Conservation (phyloP, 2,888 invertebrate species). For the Andrena fulva region DNA sequence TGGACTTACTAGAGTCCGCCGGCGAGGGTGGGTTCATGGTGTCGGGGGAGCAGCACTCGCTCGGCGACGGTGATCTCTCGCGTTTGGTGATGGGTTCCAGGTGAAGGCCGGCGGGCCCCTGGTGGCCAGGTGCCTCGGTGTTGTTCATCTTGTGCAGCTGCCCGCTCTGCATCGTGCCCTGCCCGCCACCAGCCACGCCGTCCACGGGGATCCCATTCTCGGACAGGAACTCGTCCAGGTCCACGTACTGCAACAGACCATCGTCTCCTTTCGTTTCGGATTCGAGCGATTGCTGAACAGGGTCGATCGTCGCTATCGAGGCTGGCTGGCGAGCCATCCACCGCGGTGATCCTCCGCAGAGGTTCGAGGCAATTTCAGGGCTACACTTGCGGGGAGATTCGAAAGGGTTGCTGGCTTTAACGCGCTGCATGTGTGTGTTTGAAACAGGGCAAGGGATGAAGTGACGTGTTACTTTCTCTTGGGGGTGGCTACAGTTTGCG, state of each 20-base stretch:
- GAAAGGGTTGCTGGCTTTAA: too few relatives aligned
- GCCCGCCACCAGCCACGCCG: conserved; percentile 87
- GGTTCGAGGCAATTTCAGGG: too few relatives aligned
- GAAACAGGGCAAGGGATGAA: too few relatives aligned
- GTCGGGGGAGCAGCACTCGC: conserved; percentile 95
- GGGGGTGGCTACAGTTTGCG: too few relatives aligned
- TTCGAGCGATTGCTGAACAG: neutral
- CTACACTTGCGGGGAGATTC: too few relatives aligned
- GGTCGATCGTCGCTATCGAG: neutral
- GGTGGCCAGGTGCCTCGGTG: conserved; percentile 84
- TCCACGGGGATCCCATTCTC: conserved; percentile 97
- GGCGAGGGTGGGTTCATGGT: conserved; percentile 95
- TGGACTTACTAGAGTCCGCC: conserved; percentile 93
- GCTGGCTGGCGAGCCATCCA: too few relatives aligned
- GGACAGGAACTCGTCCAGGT: conserved; percentile 98
- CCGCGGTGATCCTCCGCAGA: too few relatives aligned
- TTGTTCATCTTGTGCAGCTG: conserved; percentile 83
- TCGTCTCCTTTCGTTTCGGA: conserved; percentile 45
- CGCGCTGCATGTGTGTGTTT: neutral
- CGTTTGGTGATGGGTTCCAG: conserved; percentile 92
- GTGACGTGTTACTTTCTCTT: too few relatives aligned
- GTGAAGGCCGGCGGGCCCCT: conserved; percentile 88
- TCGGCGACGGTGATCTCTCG: conserved; percentile 94
- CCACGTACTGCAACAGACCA: conserved; percentile 92
- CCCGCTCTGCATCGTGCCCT: conserved; percentile 80